Base-by-base conservation (phyloP, 1,140 invertebrate species). In the Calliphora vicina region DNA sequence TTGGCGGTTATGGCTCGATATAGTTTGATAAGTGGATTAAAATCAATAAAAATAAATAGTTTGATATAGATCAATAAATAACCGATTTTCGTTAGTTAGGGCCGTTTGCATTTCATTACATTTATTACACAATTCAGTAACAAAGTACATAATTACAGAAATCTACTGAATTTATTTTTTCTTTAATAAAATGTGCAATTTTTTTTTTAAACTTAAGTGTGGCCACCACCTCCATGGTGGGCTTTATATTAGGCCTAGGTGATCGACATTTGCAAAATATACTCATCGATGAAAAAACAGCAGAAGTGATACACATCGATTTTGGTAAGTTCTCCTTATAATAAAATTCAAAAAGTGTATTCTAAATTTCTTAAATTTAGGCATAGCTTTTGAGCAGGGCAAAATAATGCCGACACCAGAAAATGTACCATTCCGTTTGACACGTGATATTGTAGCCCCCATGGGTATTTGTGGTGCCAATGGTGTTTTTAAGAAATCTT, bases 301-400 rank as follows among this genome's bases (percentile, higher is more conserved):
- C 96, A 12, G 97, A 99, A 93, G 93, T 99, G 0, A 94, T 99
- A 83, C 97, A 99, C 87, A 99, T 99, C 88, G 97, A 99, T 93
- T 96, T 98, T 87, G 97, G 96, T 96, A 92, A 92, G 86, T 83
- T 27, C 43, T 25, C 84, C 27, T 23, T 74, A 71, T 26, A 78
- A 61, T 1, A 3, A 23, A 76, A 35, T 1, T 23, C 23, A 67
- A 23, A 5, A 23, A 23, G 9, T 67, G 42, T 35, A 9, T 83
- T 29, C 1, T 43, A 15, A 1, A 17, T 15, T 12, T 78, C 17
- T 17, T 80, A 86, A 86, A 89, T 83, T 3, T 26, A 95, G 97
- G 97, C 23, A 96, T 99, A 86, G 97, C 97, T 12, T 99, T 99
- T 92, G 98, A 99, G 86, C 96, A 97, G 92, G 97, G 97, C 0